A percentile compares a stretch with the other conserved stretches of the same genome.
These are phyloP conservation scores for Menura novaehollandiae DNA, from an alignment of 2,113 vertebrate species.

Conservation along the genomic window DNA sequence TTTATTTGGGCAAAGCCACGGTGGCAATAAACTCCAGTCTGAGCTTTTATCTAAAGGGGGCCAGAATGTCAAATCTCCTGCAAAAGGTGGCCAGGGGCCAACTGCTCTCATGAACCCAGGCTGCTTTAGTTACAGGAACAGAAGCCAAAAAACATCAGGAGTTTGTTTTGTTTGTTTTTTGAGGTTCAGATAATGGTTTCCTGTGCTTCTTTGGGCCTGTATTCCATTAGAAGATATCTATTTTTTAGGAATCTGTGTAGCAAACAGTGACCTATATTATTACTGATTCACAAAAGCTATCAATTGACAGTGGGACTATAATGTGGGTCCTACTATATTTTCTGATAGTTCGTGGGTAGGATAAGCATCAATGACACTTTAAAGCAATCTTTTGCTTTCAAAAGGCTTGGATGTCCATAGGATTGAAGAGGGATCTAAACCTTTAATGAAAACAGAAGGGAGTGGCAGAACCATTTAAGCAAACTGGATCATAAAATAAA, in stretches of 20 bases:
- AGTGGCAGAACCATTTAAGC: neutral
- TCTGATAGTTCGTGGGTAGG: neutral
- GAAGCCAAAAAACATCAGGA: neutral
- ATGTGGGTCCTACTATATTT: neutral
- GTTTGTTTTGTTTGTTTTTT: neutral
- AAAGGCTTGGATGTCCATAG: neutral
- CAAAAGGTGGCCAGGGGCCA: neutral
- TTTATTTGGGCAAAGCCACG: neutral
- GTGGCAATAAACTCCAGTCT: neutral
- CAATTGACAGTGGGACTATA: neutral
- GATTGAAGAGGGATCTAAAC: neutral
- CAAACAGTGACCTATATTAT: neutral
- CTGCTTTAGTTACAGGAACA: neutral
- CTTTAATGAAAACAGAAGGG: neutral
- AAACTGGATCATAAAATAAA: neutral
- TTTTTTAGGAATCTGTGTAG: neutral
- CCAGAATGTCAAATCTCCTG: neutral
- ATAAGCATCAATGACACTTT: neutral
- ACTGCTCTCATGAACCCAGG: neutral
- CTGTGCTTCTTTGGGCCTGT: neutral
- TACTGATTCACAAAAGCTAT: neutral
- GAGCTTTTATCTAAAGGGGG: neutral
- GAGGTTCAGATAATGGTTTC: neutral
- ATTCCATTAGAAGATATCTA: neutral
- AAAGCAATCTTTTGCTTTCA: neutral